These are phyloP conservation scores for Charina bottae DNA, from an alignment of 2,113 vertebrate genomes.

Conservation along the genomic window DNA sequence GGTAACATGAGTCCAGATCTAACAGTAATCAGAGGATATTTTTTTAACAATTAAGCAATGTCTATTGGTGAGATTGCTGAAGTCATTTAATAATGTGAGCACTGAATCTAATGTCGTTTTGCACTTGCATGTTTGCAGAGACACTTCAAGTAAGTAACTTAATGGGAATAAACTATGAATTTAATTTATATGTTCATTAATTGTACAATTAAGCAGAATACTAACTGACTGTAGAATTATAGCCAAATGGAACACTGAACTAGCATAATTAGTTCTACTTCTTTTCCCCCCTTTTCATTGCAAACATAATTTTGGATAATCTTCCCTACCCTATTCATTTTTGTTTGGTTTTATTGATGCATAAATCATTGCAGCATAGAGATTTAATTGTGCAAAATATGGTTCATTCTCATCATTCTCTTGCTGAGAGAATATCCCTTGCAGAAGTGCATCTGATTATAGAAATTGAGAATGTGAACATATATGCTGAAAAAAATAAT, in stretches of 20 bases:
- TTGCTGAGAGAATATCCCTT: slow-evolving; percentile 10
- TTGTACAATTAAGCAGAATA: slow-evolving; percentile 68
- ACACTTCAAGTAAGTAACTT: slow-evolving; percentile 68
- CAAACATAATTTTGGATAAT: slow-evolving; percentile 53
- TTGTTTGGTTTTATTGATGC: slow-evolving; percentile 56
- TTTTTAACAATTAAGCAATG: slow-evolving; percentile 58
- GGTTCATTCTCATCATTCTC: neutral
- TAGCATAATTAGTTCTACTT: slow-evolving; percentile 57
- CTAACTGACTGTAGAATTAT: slow-evolving; percentile 62
- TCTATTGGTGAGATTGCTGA: slow-evolving; percentile 28
- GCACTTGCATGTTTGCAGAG: slow-evolving; percentile 40
- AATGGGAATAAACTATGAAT: slow-evolving; percentile 63
- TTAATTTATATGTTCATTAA: slow-evolving; percentile 71
- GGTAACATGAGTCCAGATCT: slow-evolving; percentile 26
- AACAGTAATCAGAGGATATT: slow-evolving; percentile 37
- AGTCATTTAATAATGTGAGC: slow-evolving; percentile 52
- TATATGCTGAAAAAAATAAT: neutral
- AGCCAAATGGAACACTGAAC: slow-evolving; percentile 59
- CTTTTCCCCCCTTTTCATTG: slow-evolving; percentile 17
- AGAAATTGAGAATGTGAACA: neutral
- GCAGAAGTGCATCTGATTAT: slow-evolving; percentile 2
- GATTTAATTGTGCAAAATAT: slow-evolving; percentile 21
- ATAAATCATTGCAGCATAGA: slow-evolving; percentile 44
- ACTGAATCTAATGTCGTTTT: slow-evolving; percentile 31
- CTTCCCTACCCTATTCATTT: slow-evolving; percentile 51